Conservation (phyloP, 1,140 invertebrate species). For the Drosophila micromelanica region DNA sequence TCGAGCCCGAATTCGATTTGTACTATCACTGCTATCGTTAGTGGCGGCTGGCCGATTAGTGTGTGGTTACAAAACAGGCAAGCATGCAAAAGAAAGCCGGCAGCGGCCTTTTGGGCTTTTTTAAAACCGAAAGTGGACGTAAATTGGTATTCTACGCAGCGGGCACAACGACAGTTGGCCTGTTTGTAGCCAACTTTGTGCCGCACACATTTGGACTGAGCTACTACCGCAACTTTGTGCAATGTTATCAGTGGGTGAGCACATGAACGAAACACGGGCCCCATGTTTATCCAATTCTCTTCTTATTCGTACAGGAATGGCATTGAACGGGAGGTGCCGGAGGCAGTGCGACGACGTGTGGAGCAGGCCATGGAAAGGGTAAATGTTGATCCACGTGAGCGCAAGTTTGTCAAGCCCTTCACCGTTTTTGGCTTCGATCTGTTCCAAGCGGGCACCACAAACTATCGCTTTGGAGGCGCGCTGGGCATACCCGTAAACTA, state of each 20-base stretch:
- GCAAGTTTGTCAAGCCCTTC: slow-evolving; percentile 86
- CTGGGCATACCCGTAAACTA: slow-evolving; percentile 89
- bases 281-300: slow-evolving; percentile 9
- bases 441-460: slow-evolving; percentile 84
- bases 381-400: slow-evolving; percentile 80
- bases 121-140: slow-evolving; percentile 59
- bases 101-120: slow-evolving; percentile 56
- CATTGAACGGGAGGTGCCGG: slow-evolving; percentile 81
- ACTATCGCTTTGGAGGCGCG: slow-evolving; percentile 85
- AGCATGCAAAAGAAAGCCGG: slow-evolving; percentile 54
- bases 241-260: slow-evolving; percentile 85
- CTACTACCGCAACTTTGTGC: slow-evolving; percentile 85
- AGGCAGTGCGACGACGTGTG: slow-evolving; percentile 81
- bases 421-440: slow-evolving; percentile 88
- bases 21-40: not conserved
- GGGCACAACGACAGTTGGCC: slow-evolving; percentile 52
- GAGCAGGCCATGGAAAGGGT: slow-evolving; percentile 86
- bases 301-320: slow-evolving; percentile 79
- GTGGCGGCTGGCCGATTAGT: slow-evolving; percentile 8
- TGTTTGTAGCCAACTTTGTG: slow-evolving; percentile 75
- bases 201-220: slow-evolving; percentile 86
- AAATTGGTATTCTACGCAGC: slow-evolving; percentile 62
- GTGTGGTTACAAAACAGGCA: slow-evolving; percentile 59
- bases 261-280: not conserved
- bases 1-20: not conserved